phyloP scores from a whole-genome alignment of 2,113 vertebrate species.

The Scatophagus argus region DNA sequence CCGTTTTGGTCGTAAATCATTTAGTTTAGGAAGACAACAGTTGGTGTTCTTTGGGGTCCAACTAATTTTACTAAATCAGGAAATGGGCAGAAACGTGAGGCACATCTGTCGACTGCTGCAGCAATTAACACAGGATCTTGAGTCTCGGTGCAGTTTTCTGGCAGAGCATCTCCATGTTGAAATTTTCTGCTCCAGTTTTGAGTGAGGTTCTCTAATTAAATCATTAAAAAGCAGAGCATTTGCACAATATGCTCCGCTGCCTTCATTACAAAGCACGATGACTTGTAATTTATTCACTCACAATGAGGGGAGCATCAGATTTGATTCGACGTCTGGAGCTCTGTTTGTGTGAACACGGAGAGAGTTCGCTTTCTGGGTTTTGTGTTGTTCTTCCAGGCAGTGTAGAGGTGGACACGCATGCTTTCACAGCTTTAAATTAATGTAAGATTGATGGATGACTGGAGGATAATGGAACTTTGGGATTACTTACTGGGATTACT shows the following conservation, averaged over 20 bases:
- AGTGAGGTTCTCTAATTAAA: slow-evolving; percentile 82
- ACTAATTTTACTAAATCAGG: slow-evolving; percentile 72
- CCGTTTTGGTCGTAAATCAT: slow-evolving; percentile 62
- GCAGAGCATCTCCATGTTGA: slow-evolving; percentile 58
- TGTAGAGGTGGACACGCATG: slow-evolving; percentile 42
- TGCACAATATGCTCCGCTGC: slow-evolving; percentile 79
- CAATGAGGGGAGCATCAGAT: slow-evolving; percentile 52
- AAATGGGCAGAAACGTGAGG: slow-evolving; percentile 69
- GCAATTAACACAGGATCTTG: slow-evolving; percentile 74
- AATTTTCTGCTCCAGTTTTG: slow-evolving; percentile 79
- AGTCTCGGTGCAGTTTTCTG: slow-evolving; percentile 41
- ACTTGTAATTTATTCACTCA: slow-evolving; percentile 78
- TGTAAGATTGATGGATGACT: slow-evolving; percentile 37
- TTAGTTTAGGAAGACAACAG: slow-evolving; percentile 64
- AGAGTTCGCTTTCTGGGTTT: slow-evolving; percentile 25
- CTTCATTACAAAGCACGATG: slow-evolving; percentile 77
- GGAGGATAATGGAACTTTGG: slow-evolving; percentile 23
- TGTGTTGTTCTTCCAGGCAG: slow-evolving; percentile 32
- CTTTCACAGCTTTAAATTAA: slow-evolving; percentile 52
- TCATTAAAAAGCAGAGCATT: slow-evolving; percentile 81
- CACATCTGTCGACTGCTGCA: slow-evolving; percentile 77
- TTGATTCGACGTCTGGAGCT: slow-evolving; percentile 43
- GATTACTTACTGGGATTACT: slow-evolving; percentile 34
- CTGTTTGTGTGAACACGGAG: slow-evolving; percentile 2
- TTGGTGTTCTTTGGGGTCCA: slow-evolving; percentile 65